These are phyloP conservation scores for Psilanteris sp. DNA, from an alignment of 1,140 invertebrate species.

Conservation along the genomic window DNA sequence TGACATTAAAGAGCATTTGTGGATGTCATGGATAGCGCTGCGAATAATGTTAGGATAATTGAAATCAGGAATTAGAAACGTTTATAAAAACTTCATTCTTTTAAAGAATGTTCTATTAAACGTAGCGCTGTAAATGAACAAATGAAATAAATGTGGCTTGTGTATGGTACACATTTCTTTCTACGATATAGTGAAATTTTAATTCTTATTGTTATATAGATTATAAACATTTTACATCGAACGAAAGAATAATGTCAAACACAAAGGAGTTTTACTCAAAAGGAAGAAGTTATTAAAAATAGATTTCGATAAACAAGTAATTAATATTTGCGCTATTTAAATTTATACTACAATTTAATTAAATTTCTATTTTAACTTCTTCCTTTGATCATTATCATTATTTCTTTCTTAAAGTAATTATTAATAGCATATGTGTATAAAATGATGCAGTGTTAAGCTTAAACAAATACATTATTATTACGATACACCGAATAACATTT, in stretches of 20 bases:
- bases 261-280: constrained; percentile 13
- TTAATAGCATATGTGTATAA: constrained; percentile 77
- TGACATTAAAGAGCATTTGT: neutral
- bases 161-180: constrained; percentile 40
- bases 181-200: constrained; percentile 39
- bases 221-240: neutral
- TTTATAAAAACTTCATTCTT: constrained; percentile 2
- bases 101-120: constrained; percentile 1
- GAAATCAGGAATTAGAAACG: neutral
- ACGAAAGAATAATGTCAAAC: neutral
- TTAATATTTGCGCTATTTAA: neutral
- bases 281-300: neutral
- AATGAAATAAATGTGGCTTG: constrained; percentile 27
- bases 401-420: constrained; percentile 65
- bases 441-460: constrained; percentile 77
- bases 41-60: constrained; percentile 33
- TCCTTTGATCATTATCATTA: constrained; percentile 18
- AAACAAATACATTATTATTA: constrained; percentile 77
- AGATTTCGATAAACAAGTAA: constrained; percentile 21
- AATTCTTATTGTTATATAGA: constrained; percentile 7
- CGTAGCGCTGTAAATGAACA: neutral
- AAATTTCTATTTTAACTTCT: constrained; percentile 2
- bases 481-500: constrained; percentile 68
- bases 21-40: constrained; percentile 10
- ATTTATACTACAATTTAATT: constrained; percentile 39